Percentiles rank a stretch among this genome's conserved stretches.
These are phyloP conservation scores for Caenorhabditis drosophilae DNA, from an alignment of 2,888 invertebrate genomes.

Conservation along the genomic window DNA sequence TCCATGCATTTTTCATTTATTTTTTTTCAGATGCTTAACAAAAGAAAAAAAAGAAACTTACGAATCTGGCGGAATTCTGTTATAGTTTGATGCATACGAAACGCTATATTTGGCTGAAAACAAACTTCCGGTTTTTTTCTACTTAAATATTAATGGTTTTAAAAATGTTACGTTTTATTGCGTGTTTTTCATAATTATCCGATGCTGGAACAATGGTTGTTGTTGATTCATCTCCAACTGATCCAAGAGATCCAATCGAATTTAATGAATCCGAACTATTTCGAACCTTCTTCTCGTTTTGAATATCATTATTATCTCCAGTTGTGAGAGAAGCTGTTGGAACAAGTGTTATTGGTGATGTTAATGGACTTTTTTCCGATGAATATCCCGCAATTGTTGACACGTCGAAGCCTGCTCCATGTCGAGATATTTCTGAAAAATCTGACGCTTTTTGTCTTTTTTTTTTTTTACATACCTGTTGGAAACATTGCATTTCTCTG, in stretches of 20 bases:
- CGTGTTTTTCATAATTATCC: slow-evolving; percentile 10
- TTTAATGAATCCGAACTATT: slow-evolving; percentile 57
- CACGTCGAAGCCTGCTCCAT: slow-evolving; percentile 27
- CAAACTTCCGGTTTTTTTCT: neutral
- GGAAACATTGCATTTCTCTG: slow-evolving; percentile 29
- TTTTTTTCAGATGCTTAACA: neutral
- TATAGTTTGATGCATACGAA: slow-evolving; percentile 61
- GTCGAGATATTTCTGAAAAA: slow-evolving; percentile 20
- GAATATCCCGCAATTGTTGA: slow-evolving; percentile 9
- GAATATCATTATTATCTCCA: neutral
- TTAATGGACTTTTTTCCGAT: slow-evolving; percentile 17
- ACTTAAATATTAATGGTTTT: neutral
- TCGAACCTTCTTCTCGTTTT: slow-evolving; percentile 21
- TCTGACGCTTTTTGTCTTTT: too few relatives aligned
- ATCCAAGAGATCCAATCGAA: slow-evolving; percentile 44
- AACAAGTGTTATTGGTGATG: slow-evolving; percentile 19
- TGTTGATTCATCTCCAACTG: slow-evolving; percentile 33
- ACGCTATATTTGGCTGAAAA: slow-evolving; percentile 56
- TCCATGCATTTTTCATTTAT: neutral
- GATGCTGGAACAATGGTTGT: slow-evolving; percentile 20
- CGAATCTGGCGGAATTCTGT: slow-evolving; percentile 55
- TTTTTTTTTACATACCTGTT: neutral
- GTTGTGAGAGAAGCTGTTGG: slow-evolving; percentile 10
- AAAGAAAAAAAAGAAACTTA: slow-evolving; percentile 34
- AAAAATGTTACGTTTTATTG: slow-evolving; percentile 15